phyloP scores from a whole-genome alignment of 2,888 invertebrate species.

The Seira musarum region DNA sequence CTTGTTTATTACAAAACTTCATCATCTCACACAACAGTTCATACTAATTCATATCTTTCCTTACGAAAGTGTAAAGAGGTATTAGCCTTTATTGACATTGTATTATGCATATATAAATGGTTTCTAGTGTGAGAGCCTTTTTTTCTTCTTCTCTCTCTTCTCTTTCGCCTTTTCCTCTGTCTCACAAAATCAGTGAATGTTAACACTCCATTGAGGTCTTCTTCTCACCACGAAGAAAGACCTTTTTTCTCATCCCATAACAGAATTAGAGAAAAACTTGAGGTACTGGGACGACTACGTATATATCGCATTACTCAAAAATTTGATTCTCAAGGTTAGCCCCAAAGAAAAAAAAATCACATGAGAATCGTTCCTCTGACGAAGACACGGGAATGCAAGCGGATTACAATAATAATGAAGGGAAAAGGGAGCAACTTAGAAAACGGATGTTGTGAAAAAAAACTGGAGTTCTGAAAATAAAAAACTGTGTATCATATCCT shows the following conservation, averaged over 20 bases:
- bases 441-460: conserved; percentile 44
- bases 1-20: conserved; percentile 28
- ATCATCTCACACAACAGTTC: conserved; percentile 41
- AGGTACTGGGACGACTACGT: conserved; percentile 33
- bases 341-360: conserved; percentile 42
- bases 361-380: conserved; percentile 34
- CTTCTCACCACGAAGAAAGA: conserved; percentile 22
- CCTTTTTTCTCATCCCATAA: no score
- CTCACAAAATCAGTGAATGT: no score
- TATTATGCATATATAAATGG: conserved; percentile 43
- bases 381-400: conserved; percentile 45
- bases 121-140: conserved; percentile 53
- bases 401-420: conserved; percentile 24
- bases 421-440: conserved; percentile 25
- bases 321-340: conserved; percentile 51
- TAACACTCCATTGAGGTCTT: neutral
- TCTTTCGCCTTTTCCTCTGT: no score
- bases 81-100: neutral
- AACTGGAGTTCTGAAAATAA: neutral
- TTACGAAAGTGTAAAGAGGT: no score
- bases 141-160: conserved; percentile 29
- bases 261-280: neutral
- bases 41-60: conserved; percentile 21
- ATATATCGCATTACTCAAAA: conserved; percentile 24
- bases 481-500: no score